Percentiles rank a stretch among this genome's conserved stretches.
Evolutionary conservation across 1,140 invertebrate species (phyloP).

Genomic region (Aleiodes sp.): DNA sequence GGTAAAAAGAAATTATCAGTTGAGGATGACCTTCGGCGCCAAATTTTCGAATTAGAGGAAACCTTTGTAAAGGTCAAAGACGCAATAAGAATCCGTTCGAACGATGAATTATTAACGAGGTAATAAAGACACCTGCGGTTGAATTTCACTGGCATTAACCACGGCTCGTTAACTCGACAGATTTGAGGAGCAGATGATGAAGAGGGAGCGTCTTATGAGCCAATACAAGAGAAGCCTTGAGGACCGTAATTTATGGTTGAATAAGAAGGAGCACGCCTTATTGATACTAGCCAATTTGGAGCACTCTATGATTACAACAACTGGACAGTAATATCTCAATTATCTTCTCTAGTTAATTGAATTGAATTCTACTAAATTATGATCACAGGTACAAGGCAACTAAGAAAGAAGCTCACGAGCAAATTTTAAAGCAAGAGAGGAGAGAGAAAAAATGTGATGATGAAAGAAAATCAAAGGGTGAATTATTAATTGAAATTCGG

Average conservation of each 20-base stretch:
- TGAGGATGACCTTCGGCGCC: constrained; percentile 62
- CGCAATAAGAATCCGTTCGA: constrained; percentile 57
- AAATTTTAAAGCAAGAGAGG: constrained; percentile 62
- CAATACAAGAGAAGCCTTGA: constrained; percentile 64
- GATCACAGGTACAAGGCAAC: constrained; percentile 63
- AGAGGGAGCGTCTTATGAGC: constrained; percentile 64
- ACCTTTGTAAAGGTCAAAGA: constrained; percentile 61
- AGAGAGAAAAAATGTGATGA: constrained; percentile 55
- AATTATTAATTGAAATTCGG: constrained; percentile 55
- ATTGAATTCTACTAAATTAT: constrained; percentile 28
- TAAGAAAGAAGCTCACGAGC: constrained; percentile 61
- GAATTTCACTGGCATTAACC: background rate
- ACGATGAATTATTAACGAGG: constrained; percentile 66
- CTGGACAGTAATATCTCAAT: constrained; percentile 56
- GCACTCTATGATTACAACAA: constrained; percentile 68
- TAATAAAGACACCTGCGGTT: constrained; percentile 51
- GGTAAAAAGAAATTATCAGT: constrained; percentile 38
- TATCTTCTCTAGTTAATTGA: background rate
- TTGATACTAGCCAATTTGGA: constrained; percentile 67
- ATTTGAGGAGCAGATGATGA: constrained; percentile 68
- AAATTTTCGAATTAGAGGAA: constrained; percentile 60
- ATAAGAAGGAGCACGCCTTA: constrained; percentile 68
- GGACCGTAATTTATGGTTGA: constrained; percentile 65
- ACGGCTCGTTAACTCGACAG: constrained; percentile 49
- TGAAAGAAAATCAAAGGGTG: constrained; percentile 43